Conservation (phyloP, 2,888 invertebrate genomes). For the Hemithea aestivaria region DNA sequence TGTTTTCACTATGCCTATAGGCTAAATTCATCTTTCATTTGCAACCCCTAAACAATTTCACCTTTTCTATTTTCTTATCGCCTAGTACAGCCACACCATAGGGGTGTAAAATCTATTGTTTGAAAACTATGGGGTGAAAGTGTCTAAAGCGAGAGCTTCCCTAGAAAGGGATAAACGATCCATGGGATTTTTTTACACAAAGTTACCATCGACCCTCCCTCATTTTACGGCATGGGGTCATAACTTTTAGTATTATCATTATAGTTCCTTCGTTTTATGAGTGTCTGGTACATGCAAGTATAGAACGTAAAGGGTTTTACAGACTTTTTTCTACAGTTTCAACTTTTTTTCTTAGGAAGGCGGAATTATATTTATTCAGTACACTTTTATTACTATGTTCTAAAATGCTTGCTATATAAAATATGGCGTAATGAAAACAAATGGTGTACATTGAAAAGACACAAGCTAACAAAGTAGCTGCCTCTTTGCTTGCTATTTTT, state of each 20-base stretch:
- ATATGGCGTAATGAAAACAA: too few species aligned
- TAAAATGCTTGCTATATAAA: too few species aligned
- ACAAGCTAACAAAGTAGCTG: too few species aligned
- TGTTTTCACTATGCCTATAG: too few species aligned
- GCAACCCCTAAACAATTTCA: conserved; percentile 29
- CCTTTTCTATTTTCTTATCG: conserved; percentile 50
- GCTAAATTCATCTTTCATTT: not conserved
- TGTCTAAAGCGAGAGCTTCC: conserved; percentile 21
- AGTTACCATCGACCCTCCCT: conserved; percentile 14
- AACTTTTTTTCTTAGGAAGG: too few species aligned
- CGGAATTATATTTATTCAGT: too few species aligned
- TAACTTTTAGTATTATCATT: conserved; percentile 3
- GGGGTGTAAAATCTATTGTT: conserved; percentile 55
- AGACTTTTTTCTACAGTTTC: too few species aligned
- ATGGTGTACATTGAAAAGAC: too few species aligned
- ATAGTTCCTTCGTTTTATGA: conserved; percentile 24
- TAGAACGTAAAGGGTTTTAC: conserved; percentile 25
- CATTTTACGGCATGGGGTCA: conserved; percentile 14
- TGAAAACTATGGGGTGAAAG: conserved; percentile 21
- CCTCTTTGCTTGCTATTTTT: too few species aligned
- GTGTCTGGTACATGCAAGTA: conserved; percentile 28
- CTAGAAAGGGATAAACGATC: conserved; percentile 19
- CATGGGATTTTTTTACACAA: conserved; percentile 15
- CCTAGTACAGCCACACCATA: conserved; percentile 61
- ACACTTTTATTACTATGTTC: too few species aligned